Percentiles rank a stretch among this genome's conserved stretches.
Conservation (phyloP, 2,113 vertebrate species). For the Xyrauchen texanus region DNA sequence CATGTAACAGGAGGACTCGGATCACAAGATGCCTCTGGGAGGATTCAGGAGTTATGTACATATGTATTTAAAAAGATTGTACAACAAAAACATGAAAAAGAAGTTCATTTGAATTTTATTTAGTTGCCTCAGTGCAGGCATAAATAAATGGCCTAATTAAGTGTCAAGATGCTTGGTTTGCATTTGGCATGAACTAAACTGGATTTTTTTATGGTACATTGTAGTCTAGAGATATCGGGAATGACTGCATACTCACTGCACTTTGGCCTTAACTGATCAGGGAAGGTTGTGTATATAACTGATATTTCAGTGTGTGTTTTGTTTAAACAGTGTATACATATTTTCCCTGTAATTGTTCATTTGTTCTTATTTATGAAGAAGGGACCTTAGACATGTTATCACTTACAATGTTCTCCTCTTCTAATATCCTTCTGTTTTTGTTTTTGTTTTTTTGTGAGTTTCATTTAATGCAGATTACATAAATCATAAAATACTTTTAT, state of each 20-base stretch:
- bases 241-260: conserved; percentile 55
- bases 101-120: conserved; percentile 15
- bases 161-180: conserved; percentile 36
- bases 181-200: conserved; percentile 60
- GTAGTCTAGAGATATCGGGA: conserved; percentile 59
- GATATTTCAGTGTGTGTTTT: conserved; percentile 9
- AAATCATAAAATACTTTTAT: background rate
- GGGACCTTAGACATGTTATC: conserved; percentile 46
- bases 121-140: conserved; percentile 22
- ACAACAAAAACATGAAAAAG: conserved; percentile 8
- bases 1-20: conserved; percentile 36
- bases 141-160: conserved; percentile 42
- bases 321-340: conserved; percentile 28
- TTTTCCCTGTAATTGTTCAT: conserved; percentile 42
- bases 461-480: background rate
- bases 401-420: background rate
- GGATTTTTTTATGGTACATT: conserved; percentile 63
- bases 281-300: conserved; percentile 68
- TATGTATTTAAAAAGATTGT: conserved; percentile 34
- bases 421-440: no score
- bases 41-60: conserved; percentile 53
- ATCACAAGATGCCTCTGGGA: conserved; percentile 52
- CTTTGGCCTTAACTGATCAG: conserved; percentile 80
- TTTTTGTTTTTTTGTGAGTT: background rate
- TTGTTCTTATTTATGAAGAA: conserved; percentile 55